Conservation (phyloP, 1,140 invertebrate genomes). For the Aricia agestis region DNA sequence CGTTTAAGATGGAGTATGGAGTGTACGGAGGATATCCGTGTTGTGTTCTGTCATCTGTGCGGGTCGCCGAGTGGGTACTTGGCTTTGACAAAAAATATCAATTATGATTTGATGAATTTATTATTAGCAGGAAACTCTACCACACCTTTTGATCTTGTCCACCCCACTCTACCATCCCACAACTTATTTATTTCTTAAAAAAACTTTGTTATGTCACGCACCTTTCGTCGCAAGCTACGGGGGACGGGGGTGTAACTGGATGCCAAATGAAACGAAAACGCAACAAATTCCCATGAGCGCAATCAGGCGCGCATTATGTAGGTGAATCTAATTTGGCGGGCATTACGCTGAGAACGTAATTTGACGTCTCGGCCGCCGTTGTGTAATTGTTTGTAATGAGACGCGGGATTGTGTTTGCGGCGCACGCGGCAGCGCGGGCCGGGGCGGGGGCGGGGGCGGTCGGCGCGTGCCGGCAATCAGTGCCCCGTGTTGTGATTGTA, state of each 20-base stretch:
- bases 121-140: too few species aligned
- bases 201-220: too few species aligned
- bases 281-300: neutral
- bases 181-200: too few species aligned
- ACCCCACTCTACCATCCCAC: too few species aligned
- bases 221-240: too few species aligned
- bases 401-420: constrained; percentile 6
- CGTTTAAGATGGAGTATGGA: neutral
- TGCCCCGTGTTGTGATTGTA: constrained; percentile 6
- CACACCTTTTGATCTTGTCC: too few species aligned
- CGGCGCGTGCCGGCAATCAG: constrained; percentile 7
- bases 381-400: constrained; percentile 8
- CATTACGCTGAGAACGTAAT: neutral
- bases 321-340: constrained; percentile 8
- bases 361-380: neutral
- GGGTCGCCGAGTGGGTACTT: neutral
- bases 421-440: too few species aligned
- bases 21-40: constrained; percentile 10
- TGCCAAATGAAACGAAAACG: neutral
- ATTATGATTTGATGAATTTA: constrained; percentile 2
- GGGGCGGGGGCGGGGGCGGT: neutral
- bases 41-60: neutral
- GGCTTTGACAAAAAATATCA: neutral
- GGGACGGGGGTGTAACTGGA: neutral
- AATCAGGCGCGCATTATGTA: constrained; percentile 1